Base-by-base conservation (phyloP, 1,140 invertebrate species). In the Phymorhynchus buccinoides region DNA sequence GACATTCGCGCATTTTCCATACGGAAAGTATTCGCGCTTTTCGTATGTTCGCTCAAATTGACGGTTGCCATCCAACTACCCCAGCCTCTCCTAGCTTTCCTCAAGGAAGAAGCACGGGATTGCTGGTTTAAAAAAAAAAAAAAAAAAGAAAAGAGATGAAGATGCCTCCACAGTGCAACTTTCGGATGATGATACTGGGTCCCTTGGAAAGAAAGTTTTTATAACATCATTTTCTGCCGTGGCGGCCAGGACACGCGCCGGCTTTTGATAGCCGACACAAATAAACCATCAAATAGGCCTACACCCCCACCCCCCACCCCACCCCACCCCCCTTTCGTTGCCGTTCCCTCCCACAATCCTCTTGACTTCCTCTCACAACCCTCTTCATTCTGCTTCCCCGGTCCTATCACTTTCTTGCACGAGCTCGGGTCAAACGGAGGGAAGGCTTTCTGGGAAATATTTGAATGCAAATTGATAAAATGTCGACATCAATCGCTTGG, bases 401-500 rank as follows among this genome's bases (percentile, higher is more conserved):
- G 27, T 83, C 80, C 48, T 80, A 82, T 85, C 80, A 82, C 22
- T 85, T 85, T 85, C 75, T 52, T 75, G 84, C 79, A 83, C 78
- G 71, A 80, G 84, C 66, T 35, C 22, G 66, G 81, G 81, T 82
- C 79, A 83, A 66, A 56, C 62, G 30, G 52, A 82, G 39, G 79
- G 78, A 30, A 30, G 73, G 66, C 44, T 30, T 81, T 48, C 32
- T 39, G 75, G 84, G 68, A 85, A 86, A 48, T 79, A 75, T 87
- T 83, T 86, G 87, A 85, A 85, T 84, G 71, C 83, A 83, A 81
- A 87, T 87, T 87, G 85, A 87, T 86, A 86, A 86, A 86, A 86
- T 73, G 77, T 73, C 87, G 71, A 80, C 82, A 82, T 85, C 84
- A 81, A 83, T 85, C 84, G 79, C 68, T 78, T 41, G 48, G 42